These are phyloP conservation scores for Ahaetulla prasina DNA, from an alignment of 2,113 vertebrate species.

Conservation along the genomic window DNA sequence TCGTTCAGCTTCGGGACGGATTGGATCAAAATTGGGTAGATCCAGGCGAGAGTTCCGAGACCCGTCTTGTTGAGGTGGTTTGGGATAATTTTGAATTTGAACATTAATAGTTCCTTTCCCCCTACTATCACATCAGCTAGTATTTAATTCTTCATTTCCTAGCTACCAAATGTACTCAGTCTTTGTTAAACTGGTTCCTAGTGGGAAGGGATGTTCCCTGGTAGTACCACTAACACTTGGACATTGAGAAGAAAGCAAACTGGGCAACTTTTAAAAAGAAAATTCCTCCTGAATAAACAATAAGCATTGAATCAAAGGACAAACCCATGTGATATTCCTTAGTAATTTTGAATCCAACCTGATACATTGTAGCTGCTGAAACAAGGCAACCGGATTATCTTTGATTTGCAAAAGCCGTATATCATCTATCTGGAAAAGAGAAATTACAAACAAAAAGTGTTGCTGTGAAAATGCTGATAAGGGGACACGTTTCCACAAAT, in stretches of 20 bases:
- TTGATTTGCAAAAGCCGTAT: conserved; percentile 20
- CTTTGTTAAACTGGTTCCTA: not conserved
- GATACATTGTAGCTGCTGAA: conserved; percentile 45
- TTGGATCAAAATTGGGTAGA: too few species aligned
- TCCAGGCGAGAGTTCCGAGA: too few species aligned
- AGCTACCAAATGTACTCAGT: not conserved
- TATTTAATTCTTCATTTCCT: not conserved
- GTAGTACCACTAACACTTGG: not conserved
- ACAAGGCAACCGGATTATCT: conserved; percentile 6
- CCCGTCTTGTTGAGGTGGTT: too few species aligned
- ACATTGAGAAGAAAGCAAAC: not conserved
- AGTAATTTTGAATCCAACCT: conserved; percentile 36
- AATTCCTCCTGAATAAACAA: not conserved
- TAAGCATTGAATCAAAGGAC: not conserved
- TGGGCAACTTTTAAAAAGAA: not conserved
- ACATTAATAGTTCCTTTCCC: not conserved
- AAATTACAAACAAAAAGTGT: not conserved
- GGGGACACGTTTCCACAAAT: not conserved
- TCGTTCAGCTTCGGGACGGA: too few species aligned
- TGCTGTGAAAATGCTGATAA: not conserved
- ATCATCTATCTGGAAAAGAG: conserved; percentile 36
- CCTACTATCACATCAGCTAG: too few species aligned
- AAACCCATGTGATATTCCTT: not conserved
- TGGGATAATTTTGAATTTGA: not conserved
- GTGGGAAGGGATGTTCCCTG: not conserved